Evolutionary conservation across 2,113 vertebrate species (phyloP).

Genomic region (Ammodytes dubius): DNA sequence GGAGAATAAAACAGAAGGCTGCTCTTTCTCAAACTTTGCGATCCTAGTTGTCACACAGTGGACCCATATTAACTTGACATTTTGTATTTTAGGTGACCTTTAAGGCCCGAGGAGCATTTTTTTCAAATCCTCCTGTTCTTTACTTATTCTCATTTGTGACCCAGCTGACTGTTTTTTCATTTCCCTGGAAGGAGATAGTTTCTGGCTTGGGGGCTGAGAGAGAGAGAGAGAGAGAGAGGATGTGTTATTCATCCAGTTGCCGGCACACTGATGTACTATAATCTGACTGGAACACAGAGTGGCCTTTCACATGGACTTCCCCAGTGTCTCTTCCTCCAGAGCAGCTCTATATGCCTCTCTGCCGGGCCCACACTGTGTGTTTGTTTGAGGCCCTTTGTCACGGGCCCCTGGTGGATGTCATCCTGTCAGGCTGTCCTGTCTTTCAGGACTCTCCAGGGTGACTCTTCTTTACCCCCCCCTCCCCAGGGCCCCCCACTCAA

Average conservation of each 20-base stretch:
- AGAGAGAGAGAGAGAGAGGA: conserved; percentile 56
- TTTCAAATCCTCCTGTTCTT: conserved; percentile 1
- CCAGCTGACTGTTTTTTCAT: conserved; percentile 16
- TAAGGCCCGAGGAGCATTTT: neutral
- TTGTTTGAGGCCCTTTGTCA: conserved; percentile 68
- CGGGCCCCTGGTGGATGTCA: conserved; percentile 48
- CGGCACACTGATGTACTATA: conserved; percentile 45
- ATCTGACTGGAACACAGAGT: conserved; percentile 66
- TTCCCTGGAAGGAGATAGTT: conserved; percentile 43
- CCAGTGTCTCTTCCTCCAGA: conserved; percentile 52
- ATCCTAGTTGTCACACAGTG: too few relatives aligned
- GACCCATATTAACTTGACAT: too few relatives aligned
- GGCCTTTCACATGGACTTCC: conserved; percentile 76
- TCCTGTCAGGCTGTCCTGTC: conserved; percentile 32
- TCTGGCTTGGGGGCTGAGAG: conserved; percentile 11
- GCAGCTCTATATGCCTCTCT: conserved; percentile 34
- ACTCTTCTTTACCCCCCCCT: conserved; percentile 40
- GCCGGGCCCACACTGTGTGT: conserved; percentile 47
- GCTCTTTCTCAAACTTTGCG: too few relatives aligned
- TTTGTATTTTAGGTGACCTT: neutral
- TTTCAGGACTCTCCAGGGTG: conserved; percentile 54
- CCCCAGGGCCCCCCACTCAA: neutral
- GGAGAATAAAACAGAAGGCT: too few relatives aligned
- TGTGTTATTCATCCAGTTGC: conserved; percentile 63
- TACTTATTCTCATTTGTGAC: conserved; percentile 10